Evolutionary conservation across 2,797 vertebrate species (phyloP).

Genomic region (Galagoides demidoff): DNA sequence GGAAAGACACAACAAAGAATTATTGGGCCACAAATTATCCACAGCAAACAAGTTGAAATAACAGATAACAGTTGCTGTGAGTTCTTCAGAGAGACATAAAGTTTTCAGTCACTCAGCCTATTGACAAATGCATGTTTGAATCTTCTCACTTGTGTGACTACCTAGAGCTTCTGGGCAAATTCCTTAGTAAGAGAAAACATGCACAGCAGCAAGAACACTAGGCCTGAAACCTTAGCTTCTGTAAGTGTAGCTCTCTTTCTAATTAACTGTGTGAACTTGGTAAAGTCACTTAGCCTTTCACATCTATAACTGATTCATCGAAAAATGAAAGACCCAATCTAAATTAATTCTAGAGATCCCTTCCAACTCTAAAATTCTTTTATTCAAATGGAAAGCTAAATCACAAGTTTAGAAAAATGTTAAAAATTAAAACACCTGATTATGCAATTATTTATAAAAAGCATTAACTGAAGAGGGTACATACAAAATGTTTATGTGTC

Average conservation of each 20-base stretch:
- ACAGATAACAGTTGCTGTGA: background rate
- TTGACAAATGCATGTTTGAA: background rate
- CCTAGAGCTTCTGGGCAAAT: background rate
- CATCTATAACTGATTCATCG: background rate
- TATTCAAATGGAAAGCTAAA: constrained; percentile 44
- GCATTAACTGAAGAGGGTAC: background rate
- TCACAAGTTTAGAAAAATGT: background rate
- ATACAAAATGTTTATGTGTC: background rate
- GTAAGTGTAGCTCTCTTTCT: background rate
- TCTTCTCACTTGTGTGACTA: background rate
- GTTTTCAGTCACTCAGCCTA: constrained; percentile 13
- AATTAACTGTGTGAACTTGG: background rate
- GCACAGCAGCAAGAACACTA: background rate
- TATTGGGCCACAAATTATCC: background rate
- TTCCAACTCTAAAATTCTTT: constrained; percentile 31
- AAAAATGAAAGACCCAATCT: constrained; percentile 48
- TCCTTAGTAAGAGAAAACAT: background rate
- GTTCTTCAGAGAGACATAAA: constrained; percentile 11
- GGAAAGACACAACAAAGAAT: background rate
- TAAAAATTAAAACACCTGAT: background rate
- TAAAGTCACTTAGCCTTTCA: constrained; percentile 50
- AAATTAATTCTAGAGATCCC: constrained; percentile 49
- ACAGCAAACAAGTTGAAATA: background rate
- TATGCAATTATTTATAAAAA: background rate
- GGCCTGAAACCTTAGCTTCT: background rate